Percentiles rank a stretch among this genome's conserved stretches.
Conservation (phyloP, 2,113 vertebrate species). For the Phaethornis superciliosus region DNA sequence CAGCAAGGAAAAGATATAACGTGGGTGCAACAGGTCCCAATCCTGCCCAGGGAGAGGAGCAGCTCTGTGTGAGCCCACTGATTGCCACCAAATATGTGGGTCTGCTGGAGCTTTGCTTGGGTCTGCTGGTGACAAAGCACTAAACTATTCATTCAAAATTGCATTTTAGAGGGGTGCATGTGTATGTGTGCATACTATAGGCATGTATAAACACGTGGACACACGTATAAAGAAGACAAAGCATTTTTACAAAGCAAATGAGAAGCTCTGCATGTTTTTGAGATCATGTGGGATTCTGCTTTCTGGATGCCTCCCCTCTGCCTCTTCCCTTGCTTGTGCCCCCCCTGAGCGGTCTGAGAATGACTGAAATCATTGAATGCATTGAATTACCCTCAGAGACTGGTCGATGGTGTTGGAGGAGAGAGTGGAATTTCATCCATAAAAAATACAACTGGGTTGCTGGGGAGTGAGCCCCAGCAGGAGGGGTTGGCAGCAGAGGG, state of each 20-base stretch:
- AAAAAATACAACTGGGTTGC: not conserved
- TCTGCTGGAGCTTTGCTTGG: not conserved
- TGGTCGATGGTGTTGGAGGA: not conserved
- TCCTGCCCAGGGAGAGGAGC: not conserved
- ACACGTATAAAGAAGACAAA: not conserved
- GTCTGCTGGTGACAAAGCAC: not conserved
- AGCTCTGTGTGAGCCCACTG: not conserved
- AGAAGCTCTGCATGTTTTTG: not conserved
- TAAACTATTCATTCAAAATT: not conserved
- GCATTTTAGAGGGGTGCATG: not conserved
- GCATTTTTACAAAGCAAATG: not conserved
- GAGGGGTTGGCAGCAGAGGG: not conserved
- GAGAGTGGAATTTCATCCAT: constrained; percentile 2
- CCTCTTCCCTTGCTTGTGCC: not conserved
- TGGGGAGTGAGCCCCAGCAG: not conserved
- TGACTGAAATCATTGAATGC: not conserved
- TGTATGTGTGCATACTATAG: not conserved
- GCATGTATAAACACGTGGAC: not conserved
- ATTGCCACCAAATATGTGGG: no score
- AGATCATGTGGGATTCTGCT: not conserved
- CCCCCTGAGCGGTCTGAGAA: not conserved
- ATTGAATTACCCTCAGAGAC: not conserved
- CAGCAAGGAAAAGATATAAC: not conserved
- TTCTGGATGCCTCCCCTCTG: not conserved
- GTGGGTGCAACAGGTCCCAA: not conserved